Evolutionary conservation across 1,140 invertebrate genomes (phyloP).

Genomic region (Ganaspis sp.): DNA sequence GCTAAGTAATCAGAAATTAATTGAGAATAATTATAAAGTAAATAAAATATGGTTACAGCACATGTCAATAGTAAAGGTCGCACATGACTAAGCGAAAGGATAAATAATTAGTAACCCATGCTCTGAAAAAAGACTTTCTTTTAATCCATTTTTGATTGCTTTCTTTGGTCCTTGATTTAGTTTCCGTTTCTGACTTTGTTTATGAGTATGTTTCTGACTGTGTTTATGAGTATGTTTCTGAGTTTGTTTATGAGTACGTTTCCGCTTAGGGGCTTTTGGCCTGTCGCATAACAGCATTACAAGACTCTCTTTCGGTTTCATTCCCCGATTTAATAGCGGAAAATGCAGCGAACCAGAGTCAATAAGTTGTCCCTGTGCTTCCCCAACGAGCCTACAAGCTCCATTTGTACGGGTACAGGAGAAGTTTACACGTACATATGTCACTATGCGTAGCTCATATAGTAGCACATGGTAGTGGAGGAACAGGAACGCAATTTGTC

Average conservation of each 20-base stretch:
- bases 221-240: no score
- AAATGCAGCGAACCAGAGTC: conserved; percentile 14
- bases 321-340: conserved; percentile 10
- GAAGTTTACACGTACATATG: not conserved
- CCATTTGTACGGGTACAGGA: not conserved
- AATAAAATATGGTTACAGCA: no score
- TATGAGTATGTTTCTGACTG: not conserved
- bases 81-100: no score
- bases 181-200: not conserved
- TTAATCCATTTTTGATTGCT: conserved; percentile 1
- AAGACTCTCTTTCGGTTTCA: not conserved
- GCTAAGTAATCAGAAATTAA: no score
- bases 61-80: no score
- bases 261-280: not conserved
- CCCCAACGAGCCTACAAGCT: not conserved
- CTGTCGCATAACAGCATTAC: not conserved
- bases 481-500: conserved; percentile 16
- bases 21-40: no score
- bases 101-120: no score
- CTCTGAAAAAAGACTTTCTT: no score
- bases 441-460: conserved; percentile 1
- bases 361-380: conserved; percentile 24
- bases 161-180: not conserved
- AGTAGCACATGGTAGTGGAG: not conserved
- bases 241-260: not conserved